Conservation (phyloP, 2,888 invertebrate genomes). For the Malacosoma neustria region DNA sequence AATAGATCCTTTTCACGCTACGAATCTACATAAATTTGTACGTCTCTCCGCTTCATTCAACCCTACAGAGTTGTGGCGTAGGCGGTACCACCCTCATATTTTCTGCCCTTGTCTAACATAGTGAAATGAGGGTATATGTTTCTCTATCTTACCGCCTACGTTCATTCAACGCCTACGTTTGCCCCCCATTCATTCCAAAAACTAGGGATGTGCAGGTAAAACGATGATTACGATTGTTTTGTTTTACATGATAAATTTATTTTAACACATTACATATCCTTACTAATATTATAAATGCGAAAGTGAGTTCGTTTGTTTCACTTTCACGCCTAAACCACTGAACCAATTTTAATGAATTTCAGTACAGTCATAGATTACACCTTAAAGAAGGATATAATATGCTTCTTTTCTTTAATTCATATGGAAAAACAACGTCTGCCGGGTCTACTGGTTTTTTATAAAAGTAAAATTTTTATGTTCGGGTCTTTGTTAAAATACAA, state of each 20-base stretch:
- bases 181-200: slow-evolving; percentile 38
- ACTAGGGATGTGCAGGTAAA: slow-evolving; percentile 24
- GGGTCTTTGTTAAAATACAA: too few species aligned
- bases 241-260: not conserved
- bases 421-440: too few species aligned
- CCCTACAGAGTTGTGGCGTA: not conserved
- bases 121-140: slow-evolving; percentile 6
- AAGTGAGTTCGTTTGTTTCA: too few species aligned
- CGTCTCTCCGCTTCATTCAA: slow-evolving; percentile 2
- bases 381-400: too few species aligned
- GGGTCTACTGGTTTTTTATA: too few species aligned
- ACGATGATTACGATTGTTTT: slow-evolving; percentile 18
- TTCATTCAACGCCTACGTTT: slow-evolving; percentile 47
- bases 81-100: slow-evolving; percentile 1
- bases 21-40: not conserved
- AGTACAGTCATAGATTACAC: too few species aligned
- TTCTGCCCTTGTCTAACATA: slow-evolving; percentile 8
- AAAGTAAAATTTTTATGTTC: too few species aligned
- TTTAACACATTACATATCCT: too few species aligned
- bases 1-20: not conserved
- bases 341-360: too few species aligned
- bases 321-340: too few species aligned
- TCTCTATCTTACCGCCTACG: slow-evolving; percentile 39
- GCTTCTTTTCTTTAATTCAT: too few species aligned
- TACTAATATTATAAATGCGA: too few species aligned